phyloP scores from a whole-genome alignment of 1,140 invertebrate genomes.

The Neotoxoptera formosana region DNA sequence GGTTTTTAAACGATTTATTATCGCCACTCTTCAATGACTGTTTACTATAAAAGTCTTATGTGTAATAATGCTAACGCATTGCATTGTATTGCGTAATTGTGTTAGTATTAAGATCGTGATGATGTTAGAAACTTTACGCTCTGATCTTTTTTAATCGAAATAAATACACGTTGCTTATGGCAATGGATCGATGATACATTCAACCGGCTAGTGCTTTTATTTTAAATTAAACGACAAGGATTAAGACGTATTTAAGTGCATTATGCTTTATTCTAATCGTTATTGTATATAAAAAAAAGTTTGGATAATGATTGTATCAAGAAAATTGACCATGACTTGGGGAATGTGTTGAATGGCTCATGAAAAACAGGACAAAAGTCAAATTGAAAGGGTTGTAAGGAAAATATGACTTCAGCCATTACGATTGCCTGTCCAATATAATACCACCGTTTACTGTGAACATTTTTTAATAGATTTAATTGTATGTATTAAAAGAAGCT shows the following conservation, averaged over 20 bases:
- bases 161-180: not conserved
- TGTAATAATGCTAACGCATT: not conserved
- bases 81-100: not conserved
- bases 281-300: conserved; percentile 55
- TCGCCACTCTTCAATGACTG: not conserved
- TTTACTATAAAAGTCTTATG: not conserved
- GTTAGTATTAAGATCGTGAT: not conserved
- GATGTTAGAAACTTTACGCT: not conserved
- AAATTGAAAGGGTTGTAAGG: conserved; percentile 69
- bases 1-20: not conserved
- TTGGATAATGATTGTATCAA: conserved; percentile 69
- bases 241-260: not conserved
- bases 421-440: conserved; percentile 71
- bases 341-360: conserved; percentile 89
- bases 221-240: not conserved
- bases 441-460: conserved; percentile 63
- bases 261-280: not conserved
- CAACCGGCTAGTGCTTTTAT: not conserved
- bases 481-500: too few relatives aligned
- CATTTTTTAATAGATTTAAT: conserved; percentile 68
- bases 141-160: too few relatives aligned
- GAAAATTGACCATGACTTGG: conserved; percentile 79
- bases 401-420: conserved; percentile 70
- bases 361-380: conserved; percentile 80
- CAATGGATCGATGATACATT: not conserved